These are phyloP conservation scores for Mythimna vitellina DNA, from an alignment of 2,888 invertebrate species.

Conservation along the genomic window DNA sequence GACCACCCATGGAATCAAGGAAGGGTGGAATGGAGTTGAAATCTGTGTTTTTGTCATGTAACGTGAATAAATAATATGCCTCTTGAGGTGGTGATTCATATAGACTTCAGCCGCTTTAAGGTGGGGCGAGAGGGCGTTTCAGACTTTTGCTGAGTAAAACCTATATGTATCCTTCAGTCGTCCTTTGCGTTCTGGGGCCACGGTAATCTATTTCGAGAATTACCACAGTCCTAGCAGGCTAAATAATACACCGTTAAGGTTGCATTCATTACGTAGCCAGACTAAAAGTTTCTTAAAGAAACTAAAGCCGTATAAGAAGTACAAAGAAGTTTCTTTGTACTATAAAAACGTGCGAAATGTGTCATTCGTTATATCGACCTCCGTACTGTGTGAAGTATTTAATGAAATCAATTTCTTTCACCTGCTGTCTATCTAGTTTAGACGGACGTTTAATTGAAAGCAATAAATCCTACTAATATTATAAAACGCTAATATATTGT, in stretches of 20 bases:
- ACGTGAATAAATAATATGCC: neutral
- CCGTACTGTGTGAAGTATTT: neutral
- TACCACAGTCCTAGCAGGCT: too few species aligned
- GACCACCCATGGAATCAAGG: too few species aligned
- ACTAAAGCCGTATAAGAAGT: neutral
- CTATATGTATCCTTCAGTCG: too few species aligned
- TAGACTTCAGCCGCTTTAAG: too few species aligned
- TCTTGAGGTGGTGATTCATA: too few species aligned
- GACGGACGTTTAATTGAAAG: too few species aligned
- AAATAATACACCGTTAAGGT: neutral
- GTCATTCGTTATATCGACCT: constrained; percentile 1
- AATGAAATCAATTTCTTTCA: constrained; percentile 1
- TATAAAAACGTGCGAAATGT: constrained; percentile 20
- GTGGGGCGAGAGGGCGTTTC: too few species aligned
- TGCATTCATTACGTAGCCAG: neutral
- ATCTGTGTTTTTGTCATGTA: neutral
- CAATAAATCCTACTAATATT: constrained; percentile 1
- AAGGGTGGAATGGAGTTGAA: neutral
- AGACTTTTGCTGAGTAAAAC: too few species aligned
- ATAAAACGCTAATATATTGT: too few species aligned
- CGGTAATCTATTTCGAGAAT: too few species aligned
- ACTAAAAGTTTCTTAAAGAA: neutral
- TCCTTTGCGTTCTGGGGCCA: too few species aligned
- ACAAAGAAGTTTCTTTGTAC: neutral
- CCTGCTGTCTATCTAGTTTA: neutral